Evolutionary conservation across 2,797 vertebrate genomes (phyloP), one percentile per base, ranked within the genome.

Genomic region (Uromys caudimaculatus): DNA sequence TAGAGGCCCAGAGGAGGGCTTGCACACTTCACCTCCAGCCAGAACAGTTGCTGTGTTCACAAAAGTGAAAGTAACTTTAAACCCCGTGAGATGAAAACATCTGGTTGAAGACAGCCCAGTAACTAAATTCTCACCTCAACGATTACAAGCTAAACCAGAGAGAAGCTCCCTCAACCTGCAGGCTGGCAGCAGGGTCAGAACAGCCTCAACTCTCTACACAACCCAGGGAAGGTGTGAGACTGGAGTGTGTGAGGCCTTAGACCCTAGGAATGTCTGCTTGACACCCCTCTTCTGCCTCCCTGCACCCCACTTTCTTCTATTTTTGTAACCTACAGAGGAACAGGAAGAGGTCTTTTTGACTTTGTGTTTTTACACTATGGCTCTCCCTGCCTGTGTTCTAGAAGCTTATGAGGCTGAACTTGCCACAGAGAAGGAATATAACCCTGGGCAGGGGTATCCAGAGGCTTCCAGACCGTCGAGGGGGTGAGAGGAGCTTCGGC

Each of bases 51-150:
- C 38, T 50, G 52, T 32, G 60, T 75, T 89, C 21, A 86, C 92
- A 95, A 97, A 98, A 97, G 32, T 92, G 97, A 98, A 98, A 98
- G 97, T 89, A 91, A 98, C 96, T 97, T 97, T 95, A 97, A 97
- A 89, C 67, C 38, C 96, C 71, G 60, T 89, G 77, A 93, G 90
- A 97, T 89, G 71, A 95, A 97, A 96, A 93, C 88, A 86, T 11
- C 79, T 94, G 58, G 95, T 85, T 84, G 82, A 89, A 95, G 95
- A 94, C 91, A 79, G 11, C 3, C 1, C 67, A 52, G 16, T 96
- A 95, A 95, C 56, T 92, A 38, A 58, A 97, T 93, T 89, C 95
- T 98, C 90, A 98, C 64, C 54, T 97, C 38, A 78, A 92, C 58
- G 96, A 73, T n/a, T 75, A 60, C 94, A 94, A 97, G 97, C 47